A percentile compares a stretch with the other conserved stretches of the same genome.
Evolutionary conservation across 1,140 invertebrate genomes (phyloP).

Genomic region (Delia radicum): DNA sequence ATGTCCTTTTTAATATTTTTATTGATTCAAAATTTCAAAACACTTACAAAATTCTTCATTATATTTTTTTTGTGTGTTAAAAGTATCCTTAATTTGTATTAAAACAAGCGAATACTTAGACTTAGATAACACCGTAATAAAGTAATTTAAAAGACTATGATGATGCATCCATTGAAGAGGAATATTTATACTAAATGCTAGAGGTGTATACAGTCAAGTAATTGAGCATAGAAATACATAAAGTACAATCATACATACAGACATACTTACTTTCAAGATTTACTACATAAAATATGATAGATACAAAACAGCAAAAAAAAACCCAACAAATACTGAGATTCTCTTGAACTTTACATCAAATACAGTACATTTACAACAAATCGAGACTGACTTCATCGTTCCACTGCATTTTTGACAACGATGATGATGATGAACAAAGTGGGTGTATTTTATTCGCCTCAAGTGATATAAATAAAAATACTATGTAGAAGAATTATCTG

Average conservation of each 20-base stretch:
- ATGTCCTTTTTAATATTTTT: not conserved
- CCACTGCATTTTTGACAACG: not conserved
- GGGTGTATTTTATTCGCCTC: not conserved
- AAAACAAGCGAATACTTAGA: not conserved
- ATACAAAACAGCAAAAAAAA: not conserved
- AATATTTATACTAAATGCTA: slow-evolving; percentile 32
- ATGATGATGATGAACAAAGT: not conserved
- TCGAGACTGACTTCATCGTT: not conserved
- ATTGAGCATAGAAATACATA: no score
- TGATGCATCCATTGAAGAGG: slow-evolving; percentile 11
- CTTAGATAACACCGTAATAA: not conserved
- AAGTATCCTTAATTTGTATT: not conserved
- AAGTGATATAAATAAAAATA: no score
- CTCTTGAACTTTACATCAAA: slow-evolving; percentile 30
- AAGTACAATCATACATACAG: no score
- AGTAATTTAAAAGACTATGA: slow-evolving; percentile 25
- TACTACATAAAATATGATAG: not conserved
- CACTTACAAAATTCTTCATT: slow-evolving; percentile 23
- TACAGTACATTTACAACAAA: not conserved
- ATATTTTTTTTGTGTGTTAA: not conserved
- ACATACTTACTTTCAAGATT: no score
- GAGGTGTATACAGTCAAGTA: no score
- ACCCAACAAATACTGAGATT: slow-evolving; percentile 21
- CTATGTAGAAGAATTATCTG: no score
- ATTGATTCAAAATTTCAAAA: no score